Evolutionary conservation across 2,888 invertebrate species (phyloP).

Genomic region (Ischnura elegans): DNA sequence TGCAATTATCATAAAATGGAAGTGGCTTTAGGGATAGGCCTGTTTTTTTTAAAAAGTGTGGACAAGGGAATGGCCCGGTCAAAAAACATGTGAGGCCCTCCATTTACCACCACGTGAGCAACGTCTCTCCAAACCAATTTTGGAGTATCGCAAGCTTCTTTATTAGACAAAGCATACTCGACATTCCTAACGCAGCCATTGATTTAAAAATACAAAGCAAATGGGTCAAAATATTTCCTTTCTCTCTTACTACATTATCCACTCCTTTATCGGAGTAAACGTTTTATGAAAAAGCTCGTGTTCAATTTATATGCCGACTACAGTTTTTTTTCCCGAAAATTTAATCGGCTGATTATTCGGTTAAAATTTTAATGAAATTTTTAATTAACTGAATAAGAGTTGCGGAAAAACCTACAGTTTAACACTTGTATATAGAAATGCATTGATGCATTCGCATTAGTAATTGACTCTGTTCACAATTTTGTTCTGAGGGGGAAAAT

Average conservation of each 20-base stretch:
- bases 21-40: constrained; percentile 42
- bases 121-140: constrained; percentile 58
- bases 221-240: constrained; percentile 50
- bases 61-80: constrained; percentile 43
- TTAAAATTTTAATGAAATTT: not conserved
- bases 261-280: not conserved
- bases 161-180: constrained; percentile 52
- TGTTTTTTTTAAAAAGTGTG: constrained; percentile 23
- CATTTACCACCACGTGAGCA: constrained; percentile 47
- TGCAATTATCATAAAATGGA: not conserved
- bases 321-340: not conserved
- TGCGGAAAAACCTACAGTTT: not conserved
- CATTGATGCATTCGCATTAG: not conserved
- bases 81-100: constrained; percentile 40
- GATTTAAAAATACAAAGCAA: constrained; percentile 59
- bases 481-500: not conserved
- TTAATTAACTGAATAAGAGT: not conserved
- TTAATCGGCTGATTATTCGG: not conserved
- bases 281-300: constrained; percentile 46
- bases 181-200: constrained; percentile 65
- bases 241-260: constrained; percentile 15
- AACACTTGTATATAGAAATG: not conserved
- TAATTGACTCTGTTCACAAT: constrained; percentile 11
- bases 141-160: constrained; percentile 50
- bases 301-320: constrained; percentile 19